Evolutionary conservation across 2,113 vertebrate genomes (phyloP), one percentile per base, ranked within the genome.

Genomic region (Mirza zaza): DNA sequence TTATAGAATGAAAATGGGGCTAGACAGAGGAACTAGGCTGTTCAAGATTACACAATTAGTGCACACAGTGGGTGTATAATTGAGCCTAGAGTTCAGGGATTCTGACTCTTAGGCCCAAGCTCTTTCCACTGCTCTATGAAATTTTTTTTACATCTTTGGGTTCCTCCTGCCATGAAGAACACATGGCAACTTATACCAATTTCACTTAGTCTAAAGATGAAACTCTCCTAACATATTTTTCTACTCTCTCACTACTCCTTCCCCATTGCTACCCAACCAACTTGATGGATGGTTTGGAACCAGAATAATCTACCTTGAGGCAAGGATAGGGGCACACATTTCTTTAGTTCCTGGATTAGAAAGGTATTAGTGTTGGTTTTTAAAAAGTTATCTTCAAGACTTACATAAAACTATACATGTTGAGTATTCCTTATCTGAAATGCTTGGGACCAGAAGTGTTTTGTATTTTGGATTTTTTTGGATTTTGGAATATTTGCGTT

Each of bases 161-260:
- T 91, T 90, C 63, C 65, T 81, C 52, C 17, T 63, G 36, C 18
- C 32, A 25, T 36, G 87, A 95, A 83, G 45, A 70, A 84, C 34
- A 39, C 4, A 25, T 23, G 7, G 27, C 13, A 68, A 29, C 18
- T 67, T 76, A 42, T 2, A 13, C 59, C 13, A 50, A 13, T 39
- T 25, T 95, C 82, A 39, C 36, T 80, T 83, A 23, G 45, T 77
- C 39, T 48, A 50, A 75, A 96, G 85, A 57, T 17, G 18, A 70
- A 90, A 80, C 6, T 73, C 90, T 20, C 27, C 45, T 8, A n/a
- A 59, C 12, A 0, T 73, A 10, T 73, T 79, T 42, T 76, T 39
- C 36, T 91, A 21, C 5, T 50, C n/a, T 77, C 27, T 86, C 21
- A 4, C 0, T 75, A 10, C 34, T 70, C 8, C 20, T 84, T 61